Evolutionary conservation across 2,113 vertebrate genomes (phyloP), one percentile per base, ranked within the genome.

Genomic region (Atrichornis clamosus): DNA sequence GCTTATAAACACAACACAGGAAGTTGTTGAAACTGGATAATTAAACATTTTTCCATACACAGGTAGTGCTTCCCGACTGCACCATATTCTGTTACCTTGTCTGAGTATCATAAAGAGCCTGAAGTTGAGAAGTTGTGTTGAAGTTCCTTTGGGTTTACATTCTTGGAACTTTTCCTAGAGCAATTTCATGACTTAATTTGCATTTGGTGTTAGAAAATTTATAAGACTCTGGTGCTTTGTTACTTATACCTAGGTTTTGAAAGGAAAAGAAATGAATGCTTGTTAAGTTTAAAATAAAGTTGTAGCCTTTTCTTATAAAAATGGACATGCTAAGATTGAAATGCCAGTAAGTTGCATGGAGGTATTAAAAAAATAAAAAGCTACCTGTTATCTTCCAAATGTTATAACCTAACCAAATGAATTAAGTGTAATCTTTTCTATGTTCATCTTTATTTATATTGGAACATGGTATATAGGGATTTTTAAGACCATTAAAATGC

Each of bases 181-280:
- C 72, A 95, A 86, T 96, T 95, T 94, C 69, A 92, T 0, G 1
- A 83, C 56, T 68, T 95, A 95, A 87, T 97, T 95, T 97, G 83
- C 92, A 86, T 94, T 97, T 94, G 83, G 89, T 97, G 91, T 96
- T 92, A 75, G 89, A 76, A 90, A 90, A 78, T 97, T 97, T 97
- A 86, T 96, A 97, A 95, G 94, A 77, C 94, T 92, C 85, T 60
- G 35, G 84, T 95, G 93, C 49, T 96, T 94, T 95, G 65, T 95
- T 96, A 89, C 76, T 86, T 96, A 62, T 87, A 77, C 35, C 56
- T 77, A 10, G 47, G 69, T 90, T 86, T 72, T 95, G 82, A 95
- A 70, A 91, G 42, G 68, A 70, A 55, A 87, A 90, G 87, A 76
- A 92, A 90, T 84, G 82, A 76, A 80, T 86, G 78, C 15, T 59